Base-by-base conservation (phyloP, 2,113 vertebrate genomes). In the Macroglossus sobrinus region DNA sequence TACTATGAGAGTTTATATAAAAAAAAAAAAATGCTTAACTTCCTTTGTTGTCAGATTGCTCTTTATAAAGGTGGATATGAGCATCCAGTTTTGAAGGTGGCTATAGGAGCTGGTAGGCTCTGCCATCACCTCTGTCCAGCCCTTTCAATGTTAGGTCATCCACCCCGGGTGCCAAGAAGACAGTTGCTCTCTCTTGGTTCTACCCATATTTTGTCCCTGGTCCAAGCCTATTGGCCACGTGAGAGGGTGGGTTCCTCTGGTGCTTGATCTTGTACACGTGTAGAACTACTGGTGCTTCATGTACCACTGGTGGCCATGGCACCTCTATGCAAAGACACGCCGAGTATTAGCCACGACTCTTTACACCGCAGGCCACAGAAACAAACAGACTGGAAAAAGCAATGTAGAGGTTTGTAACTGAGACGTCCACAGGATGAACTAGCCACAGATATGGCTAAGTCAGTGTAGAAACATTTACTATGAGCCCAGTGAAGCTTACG, bases 1-100 rank as follows among this genome's bases (percentile, higher is more conserved):
- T 91, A 74, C 80, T 76, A 50, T 57, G 85, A 95, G 40, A 63
- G 85, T 96, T 96, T 93, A 93, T 78, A 78, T n/a, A n/a, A n/a
- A n/a, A n/a, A n/a, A n/a, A n/a, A n/a, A 96, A 93, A 33, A 93
- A 88, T 7, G n/a, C 7, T 78, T 82, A 61, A 72, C 57, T 43
- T 91, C 64, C 50, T 89, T 78, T 93, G 82, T 86, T 35, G 78
- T 57, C 40, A n/a, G 87, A 82, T 81, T 78, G 68, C 28, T 68
- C 28, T 93, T 89, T 86, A 63, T 76, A 69, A 94, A 40, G 84
- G 72, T 85, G 71, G 55, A 81, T 66, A 21, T 18, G n/a, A 88
- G 40, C 47, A 81, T 85, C 71, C 10, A 30, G n/a, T 80, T 84
- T 61, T 38, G 74, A 66, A 82, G 30, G 5, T 66, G 7, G 28